Percentiles rank a stretch among this genome's conserved stretches.
These are phyloP conservation scores for Pterocles gutturalis DNA, from an alignment of 2,113 vertebrate species.

Conservation along the genomic window DNA sequence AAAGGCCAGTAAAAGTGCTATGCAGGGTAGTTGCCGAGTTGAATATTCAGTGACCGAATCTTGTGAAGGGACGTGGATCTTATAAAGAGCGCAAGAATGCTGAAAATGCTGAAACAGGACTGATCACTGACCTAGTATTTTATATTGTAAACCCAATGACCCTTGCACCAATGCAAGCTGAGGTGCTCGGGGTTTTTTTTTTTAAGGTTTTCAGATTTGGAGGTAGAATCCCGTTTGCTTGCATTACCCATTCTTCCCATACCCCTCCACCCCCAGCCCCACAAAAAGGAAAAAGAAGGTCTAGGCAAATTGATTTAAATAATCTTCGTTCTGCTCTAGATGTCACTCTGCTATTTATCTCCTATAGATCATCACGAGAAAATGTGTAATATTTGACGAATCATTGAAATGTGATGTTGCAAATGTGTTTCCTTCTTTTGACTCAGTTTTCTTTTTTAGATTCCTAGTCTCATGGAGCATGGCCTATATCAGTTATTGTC, in stretches of 20 bases:
- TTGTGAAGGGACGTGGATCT: background rate
- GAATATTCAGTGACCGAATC: background rate
- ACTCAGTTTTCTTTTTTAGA: background rate
- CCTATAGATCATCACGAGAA: no score
- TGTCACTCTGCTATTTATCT: background rate
- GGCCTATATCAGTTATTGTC: fast-evolving
- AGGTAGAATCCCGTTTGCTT: background rate
- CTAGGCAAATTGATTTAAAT: background rate
- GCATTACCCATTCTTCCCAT: background rate
- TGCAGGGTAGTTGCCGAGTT: background rate
- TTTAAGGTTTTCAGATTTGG: background rate
- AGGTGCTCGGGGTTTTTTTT: background rate
- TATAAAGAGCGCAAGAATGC: background rate
- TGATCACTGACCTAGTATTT: background rate
- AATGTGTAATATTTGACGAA: background rate
- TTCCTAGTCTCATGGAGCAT: background rate
- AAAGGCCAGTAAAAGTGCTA: background rate
- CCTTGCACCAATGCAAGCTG: background rate
- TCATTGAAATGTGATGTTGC: background rate
- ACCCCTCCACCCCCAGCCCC: background rate
- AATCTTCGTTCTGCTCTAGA: background rate
- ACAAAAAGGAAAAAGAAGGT: background rate
- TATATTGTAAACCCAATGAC: background rate
- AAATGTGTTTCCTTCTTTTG: background rate
- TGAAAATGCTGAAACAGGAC: background rate